Evolutionary conservation across 2,797 vertebrate species (phyloP).

Genomic region (Tokudaia muenninki): DNA sequence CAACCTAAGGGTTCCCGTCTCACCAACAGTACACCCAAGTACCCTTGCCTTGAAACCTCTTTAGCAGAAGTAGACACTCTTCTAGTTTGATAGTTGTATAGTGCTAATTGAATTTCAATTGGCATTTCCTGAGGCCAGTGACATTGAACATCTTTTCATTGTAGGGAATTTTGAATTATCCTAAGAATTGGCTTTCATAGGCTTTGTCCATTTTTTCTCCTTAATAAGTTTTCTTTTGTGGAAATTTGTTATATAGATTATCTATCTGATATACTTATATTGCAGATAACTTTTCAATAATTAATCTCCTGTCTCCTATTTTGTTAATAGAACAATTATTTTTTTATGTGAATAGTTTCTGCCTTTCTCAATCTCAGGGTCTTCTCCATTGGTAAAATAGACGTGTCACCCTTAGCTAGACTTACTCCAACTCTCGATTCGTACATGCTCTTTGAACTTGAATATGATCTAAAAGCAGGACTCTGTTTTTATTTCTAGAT

Average conservation of each 20-base stretch:
- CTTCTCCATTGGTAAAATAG: neutral
- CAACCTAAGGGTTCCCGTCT: neutral
- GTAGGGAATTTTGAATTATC: conserved; percentile 4
- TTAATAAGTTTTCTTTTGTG: neutral
- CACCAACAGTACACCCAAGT: neutral
- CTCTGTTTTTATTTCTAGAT: neutral
- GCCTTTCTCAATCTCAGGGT: neutral
- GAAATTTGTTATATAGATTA: neutral
- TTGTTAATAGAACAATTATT: neutral
- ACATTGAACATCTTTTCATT: conserved; percentile 28
- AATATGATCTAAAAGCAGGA: neutral
- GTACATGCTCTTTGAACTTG: neutral
- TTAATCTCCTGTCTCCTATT: neutral
- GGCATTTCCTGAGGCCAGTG: neutral
- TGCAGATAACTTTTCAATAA: conserved; percentile 37
- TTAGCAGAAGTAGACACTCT: neutral
- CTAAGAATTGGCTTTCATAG: neutral
- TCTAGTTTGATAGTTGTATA: neutral
- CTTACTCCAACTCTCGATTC: neutral
- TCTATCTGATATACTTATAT: neutral
- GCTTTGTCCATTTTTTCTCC: neutral
- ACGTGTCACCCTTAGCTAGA: neutral
- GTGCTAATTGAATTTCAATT: neutral
- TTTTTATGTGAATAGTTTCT: neutral
- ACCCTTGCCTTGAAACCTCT: neutral